Evolutionary conservation across 2,797 vertebrate genomes (phyloP).

Genomic region (Rhinogobio ventralis): DNA sequence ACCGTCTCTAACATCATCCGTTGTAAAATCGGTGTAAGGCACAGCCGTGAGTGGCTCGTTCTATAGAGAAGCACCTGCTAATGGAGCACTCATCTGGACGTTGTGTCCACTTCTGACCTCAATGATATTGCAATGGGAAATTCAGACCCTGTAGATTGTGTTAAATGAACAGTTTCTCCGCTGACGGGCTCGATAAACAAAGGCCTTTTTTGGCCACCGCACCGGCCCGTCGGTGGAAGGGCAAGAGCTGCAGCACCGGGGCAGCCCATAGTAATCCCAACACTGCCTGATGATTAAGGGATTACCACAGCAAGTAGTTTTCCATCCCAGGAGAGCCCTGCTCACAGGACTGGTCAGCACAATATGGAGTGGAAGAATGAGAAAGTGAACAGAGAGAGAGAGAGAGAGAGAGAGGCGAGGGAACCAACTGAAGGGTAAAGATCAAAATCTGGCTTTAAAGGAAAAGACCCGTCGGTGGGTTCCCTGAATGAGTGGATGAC

Average conservation of each 20-base stretch:
- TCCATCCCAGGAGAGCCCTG: slow-evolving; percentile 68
- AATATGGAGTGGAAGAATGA: slow-evolving; percentile 42
- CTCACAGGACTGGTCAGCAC: slow-evolving; percentile 40
- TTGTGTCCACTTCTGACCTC: slow-evolving; percentile 12
- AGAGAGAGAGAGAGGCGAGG: slow-evolving; percentile 20
- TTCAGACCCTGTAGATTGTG: neutral
- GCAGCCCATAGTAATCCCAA: slow-evolving; percentile 70
- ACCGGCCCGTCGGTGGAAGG: neutral
- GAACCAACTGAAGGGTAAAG: neutral
- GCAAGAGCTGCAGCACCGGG: slow-evolving; percentile 15
- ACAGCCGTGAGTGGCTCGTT: neutral
- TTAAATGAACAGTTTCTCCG: slow-evolving; percentile 3
- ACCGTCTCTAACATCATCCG: neutral
- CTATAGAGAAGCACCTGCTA: neutral
- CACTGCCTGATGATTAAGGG: slow-evolving; percentile 76
- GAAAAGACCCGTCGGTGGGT: neutral
- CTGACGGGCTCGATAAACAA: neutral
- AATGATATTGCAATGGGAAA: neutral
- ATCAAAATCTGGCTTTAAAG: slow-evolving; percentile 3
- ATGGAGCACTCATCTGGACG: neutral
- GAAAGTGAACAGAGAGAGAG: neutral
- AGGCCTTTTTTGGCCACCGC: slow-evolving; percentile 5
- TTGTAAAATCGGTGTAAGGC: neutral
- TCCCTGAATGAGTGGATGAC: neutral
- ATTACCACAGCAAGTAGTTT: slow-evolving; percentile 78